Conservation (phyloP, 2,113 vertebrate genomes). For the Cheilinus undulatus region DNA sequence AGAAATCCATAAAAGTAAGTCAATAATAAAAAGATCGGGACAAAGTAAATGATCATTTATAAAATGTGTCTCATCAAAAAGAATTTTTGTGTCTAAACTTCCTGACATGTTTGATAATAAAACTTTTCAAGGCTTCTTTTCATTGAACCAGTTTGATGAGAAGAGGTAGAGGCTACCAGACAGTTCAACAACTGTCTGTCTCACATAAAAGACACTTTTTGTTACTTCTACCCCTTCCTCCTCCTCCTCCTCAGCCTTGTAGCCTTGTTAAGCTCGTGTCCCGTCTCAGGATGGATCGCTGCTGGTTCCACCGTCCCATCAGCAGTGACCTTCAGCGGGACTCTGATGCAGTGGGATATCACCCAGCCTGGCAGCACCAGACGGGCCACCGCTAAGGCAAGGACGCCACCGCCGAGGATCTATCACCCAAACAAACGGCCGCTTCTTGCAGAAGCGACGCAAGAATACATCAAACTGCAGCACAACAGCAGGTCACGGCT, state of each 20-base stretch:
- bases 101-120: not conserved
- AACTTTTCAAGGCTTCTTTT: slow-evolving; percentile 50
- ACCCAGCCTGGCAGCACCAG: slow-evolving; percentile 49
- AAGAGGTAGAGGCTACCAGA: not conserved
- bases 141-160: slow-evolving; percentile 27
- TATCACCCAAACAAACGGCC: slow-evolving; percentile 79
- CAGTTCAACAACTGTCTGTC: slow-evolving; percentile 4
- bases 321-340: slow-evolving; percentile 74
- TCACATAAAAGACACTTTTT: slow-evolving; percentile 30
- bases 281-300: slow-evolving; percentile 65
- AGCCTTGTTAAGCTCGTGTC: slow-evolving; percentile 53
- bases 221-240: slow-evolving; percentile 25
- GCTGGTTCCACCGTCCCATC: slow-evolving; percentile 58
- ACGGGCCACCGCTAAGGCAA: slow-evolving; percentile 65
- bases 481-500: slow-evolving; percentile 60
- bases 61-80: slow-evolving; percentile 7
- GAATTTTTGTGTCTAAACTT: slow-evolving; percentile 36
- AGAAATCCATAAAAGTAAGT: not conserved
- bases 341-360: slow-evolving; percentile 71
- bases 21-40: not conserved
- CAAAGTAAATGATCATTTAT: not conserved
- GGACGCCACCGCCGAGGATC: slow-evolving; percentile 69
- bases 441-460: slow-evolving; percentile 44
- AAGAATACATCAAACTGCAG: slow-evolving; percentile 70
- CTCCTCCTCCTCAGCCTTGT: slow-evolving; percentile 13